Base-by-base conservation (phyloP, 2,888 invertebrate genomes). In the Lithosia quadra region DNA sequence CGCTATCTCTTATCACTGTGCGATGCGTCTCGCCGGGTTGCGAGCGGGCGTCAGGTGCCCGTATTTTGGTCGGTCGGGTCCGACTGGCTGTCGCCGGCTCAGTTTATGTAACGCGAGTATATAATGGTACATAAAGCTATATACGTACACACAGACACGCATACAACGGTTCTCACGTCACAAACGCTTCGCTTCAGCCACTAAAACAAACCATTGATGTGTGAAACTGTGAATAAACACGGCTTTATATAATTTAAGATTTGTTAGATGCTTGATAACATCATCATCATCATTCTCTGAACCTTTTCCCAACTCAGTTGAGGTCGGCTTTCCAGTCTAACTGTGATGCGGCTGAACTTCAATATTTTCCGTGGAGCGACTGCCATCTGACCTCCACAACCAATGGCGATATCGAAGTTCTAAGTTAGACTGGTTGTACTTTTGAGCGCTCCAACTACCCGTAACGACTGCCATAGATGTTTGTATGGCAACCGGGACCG, bases 11-110 rank as follows among this genome's bases (percentile, higher is more conserved):
- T 34, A 0, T 33, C 65, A 82, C 79, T 22, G 8, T 63, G 71
- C 5, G 3, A 69, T 0, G 63, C 8, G 15, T 65, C 80, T 62
- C 70, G 72, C 79, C 82, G 83, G 88, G 89, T 89, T 85, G 88
- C 87, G 89, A 88, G 90, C 80, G 81, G 62, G 81, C 92, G 93
- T 91, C 94, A 94, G 94, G 94, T 94, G 94, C 91, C 90, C 89
- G 92, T 91, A 93, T 94, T 94, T 94, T 90, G 93, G 94, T 91
- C 92, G 92, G 88, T 84, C 87, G 88, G 87, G 87, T 88, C 90
- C 90, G 89, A 85, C 89, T 88, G 84, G 90, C 89, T 89, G 90
- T 88, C 91, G 90, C 89, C 89, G 84, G 83, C 89, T 87, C 89
- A 87, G 91, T 88, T 93, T 93, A 93, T 92, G 88, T 93, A 92